Conservation (phyloP, 2,888 invertebrate species). For the Exocentrus adspersus region DNA sequence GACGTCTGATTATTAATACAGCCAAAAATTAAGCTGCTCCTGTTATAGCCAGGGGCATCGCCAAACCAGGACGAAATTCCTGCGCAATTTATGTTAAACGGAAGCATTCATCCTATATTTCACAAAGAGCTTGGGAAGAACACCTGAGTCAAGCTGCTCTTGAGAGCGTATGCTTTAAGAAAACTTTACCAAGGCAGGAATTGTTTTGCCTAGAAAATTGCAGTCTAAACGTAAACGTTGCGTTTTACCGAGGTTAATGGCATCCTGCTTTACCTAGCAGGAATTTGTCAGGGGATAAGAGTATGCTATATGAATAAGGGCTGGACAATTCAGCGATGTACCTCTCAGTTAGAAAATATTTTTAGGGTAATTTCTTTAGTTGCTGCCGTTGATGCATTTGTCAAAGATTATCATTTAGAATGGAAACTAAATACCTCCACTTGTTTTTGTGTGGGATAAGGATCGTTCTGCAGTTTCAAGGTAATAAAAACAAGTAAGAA, state of each 20-base stretch:
- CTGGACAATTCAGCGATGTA: no score
- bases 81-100: conserved; percentile 10
- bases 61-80: neutral
- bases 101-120: neutral
- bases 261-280: neutral
- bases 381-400: no score
- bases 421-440: neutral
- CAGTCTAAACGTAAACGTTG: neutral
- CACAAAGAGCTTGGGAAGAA: neutral
- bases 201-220: conserved; percentile 14
- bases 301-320: neutral
- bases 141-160: conserved; percentile 18
- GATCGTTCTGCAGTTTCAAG: neutral
- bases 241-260: neutral
- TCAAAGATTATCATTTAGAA: neutral
- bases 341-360: neutral
- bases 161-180: conserved; percentile 7
- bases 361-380: no score
- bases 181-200: conserved; percentile 16
- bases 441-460: neutral
- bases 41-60: no score
- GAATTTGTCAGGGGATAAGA: neutral
- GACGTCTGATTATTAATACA: no score
- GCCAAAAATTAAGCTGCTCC: no score
- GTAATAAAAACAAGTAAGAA: conserved; percentile 8